Evolutionary conservation across 2,113 vertebrate species (phyloP), one percentile per base, ranked within the genome.

Genomic region (Halcyon malimbica): DNA sequence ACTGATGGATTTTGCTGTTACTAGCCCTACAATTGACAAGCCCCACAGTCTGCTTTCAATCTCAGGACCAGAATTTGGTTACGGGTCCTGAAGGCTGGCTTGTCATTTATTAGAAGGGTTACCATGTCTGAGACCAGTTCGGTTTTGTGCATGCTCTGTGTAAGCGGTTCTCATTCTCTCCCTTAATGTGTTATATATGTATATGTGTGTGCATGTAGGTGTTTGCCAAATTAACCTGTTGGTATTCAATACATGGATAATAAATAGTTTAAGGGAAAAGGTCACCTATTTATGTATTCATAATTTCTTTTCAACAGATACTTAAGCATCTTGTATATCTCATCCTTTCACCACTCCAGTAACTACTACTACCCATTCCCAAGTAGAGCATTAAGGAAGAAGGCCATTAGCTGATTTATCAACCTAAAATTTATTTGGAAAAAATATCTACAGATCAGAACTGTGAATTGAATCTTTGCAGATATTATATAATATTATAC

Each of bases 151-250:
- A 3, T 13, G 28, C 4, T 71, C 16, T 33, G 4, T 68, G 39
- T 50, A 42, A 41, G 42, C 50, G n/a, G 42, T 77, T 88, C 69
- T 59, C 14, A 6, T 3, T 84, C 20, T 28, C 18, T 80, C 59
- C 50, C 16, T 78, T 35, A 35, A 13, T 2, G 35, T 48, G 44
- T 57, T 28, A 64, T 13, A 35, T 14, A 20, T 28, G 4, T 4
- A 3, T 39, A 0, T 10, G 6, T 18, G 44, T 31, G 25, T 23
- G 15, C 1, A 2, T 28, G 11, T 23, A 10, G 4, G 28, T 70
- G 17, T 42, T 54, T 56, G 18, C 23, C 10, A 4, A 87, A 74
- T 69, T 78, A 44, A 62, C 9, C 16, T 41, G 8, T 10, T 15
- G n/a, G 7, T 31, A 53, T 28, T 44, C 20, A 42, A 7, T 16